phyloP scores from a whole-genome alignment of 2,888 invertebrate genomes.

The Coelopa pilipes region DNA sequence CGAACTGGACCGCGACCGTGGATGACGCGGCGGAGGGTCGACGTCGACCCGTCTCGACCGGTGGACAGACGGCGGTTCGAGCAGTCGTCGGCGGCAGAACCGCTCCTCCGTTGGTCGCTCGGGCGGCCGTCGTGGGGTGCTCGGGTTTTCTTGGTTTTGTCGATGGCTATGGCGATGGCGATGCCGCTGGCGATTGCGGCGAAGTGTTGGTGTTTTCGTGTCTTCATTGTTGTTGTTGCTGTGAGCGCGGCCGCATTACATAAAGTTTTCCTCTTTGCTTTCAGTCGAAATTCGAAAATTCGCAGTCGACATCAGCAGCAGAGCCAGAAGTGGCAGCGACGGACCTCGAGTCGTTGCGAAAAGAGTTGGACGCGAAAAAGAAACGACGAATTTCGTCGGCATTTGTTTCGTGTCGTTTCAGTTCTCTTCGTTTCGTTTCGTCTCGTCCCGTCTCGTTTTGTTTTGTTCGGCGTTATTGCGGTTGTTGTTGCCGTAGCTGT shows the following conservation, averaged over 20 bases:
- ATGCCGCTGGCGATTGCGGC: background rate
- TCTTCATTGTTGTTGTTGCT: background rate
- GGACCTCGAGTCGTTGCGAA: background rate
- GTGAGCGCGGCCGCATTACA: background rate
- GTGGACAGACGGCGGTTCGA: too few species aligned
- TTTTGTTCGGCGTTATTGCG: background rate
- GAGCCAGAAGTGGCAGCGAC: background rate
- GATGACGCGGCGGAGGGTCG: too few species aligned
- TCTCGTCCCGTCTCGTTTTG: background rate
- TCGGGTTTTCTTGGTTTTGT: background rate
- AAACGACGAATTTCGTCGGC: too few species aligned
- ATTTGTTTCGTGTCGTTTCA: constrained; percentile 18
- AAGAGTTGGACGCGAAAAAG: background rate
- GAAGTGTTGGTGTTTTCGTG: background rate
- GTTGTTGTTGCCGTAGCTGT: constrained; percentile 14
- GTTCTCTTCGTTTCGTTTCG: background rate
- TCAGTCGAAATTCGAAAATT: background rate
- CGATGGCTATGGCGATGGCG: background rate
- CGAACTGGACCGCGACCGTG: too few species aligned
- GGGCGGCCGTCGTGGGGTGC: background rate
- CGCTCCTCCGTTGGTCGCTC: too few species aligned
- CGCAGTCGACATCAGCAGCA: background rate
- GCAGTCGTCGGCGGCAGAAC: too few species aligned
- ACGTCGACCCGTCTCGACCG: too few species aligned
- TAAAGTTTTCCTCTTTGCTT: background rate